These are phyloP conservation scores for Toxostoma redivivum DNA, from an alignment of 2,113 vertebrate genomes.

Conservation along the genomic window DNA sequence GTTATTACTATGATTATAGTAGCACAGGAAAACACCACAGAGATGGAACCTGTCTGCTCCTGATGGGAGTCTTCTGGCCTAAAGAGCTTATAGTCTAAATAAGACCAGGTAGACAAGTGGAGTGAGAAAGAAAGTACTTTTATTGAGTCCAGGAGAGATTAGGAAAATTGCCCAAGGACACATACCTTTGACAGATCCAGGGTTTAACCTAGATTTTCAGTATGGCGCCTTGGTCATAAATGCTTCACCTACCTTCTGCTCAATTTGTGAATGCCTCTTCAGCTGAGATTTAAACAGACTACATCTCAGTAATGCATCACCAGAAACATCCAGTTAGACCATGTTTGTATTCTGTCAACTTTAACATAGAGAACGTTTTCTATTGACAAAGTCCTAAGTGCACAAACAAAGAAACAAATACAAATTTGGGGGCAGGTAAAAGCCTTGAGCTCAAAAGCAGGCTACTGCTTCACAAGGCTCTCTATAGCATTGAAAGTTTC, in stretches of 20 bases:
- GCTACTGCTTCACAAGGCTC: not conserved
- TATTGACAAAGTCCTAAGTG: not conserved
- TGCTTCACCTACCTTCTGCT: not conserved
- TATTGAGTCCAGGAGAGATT: not conserved
- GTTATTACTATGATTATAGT: conserved; percentile 21
- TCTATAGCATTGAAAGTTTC: not conserved
- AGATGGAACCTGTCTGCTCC: not conserved
- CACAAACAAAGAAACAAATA: not conserved
- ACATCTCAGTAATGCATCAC: not conserved
- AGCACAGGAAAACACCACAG: not conserved
- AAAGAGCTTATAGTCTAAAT: not conserved
- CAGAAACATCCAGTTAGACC: not conserved
- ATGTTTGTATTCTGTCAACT: not conserved
- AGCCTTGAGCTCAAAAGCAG: not conserved
- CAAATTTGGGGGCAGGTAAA: not conserved
- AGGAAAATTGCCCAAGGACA: conserved; percentile 16
- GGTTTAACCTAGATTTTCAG: conserved; percentile 17
- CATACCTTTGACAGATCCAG: not conserved
- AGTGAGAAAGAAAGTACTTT: conserved; percentile 17
- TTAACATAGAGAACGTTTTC: not conserved
- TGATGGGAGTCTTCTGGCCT: not conserved
- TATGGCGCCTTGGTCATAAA: not conserved
- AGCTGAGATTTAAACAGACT: not conserved
- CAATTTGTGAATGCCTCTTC: not conserved
- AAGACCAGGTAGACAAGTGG: conserved; percentile 31